Percentiles rank a stretch among this genome's conserved stretches.
These are phyloP conservation scores for Cryptoblepharus egeriae DNA, from an alignment of 2,797 vertebrate species.

Conservation along the genomic window DNA sequence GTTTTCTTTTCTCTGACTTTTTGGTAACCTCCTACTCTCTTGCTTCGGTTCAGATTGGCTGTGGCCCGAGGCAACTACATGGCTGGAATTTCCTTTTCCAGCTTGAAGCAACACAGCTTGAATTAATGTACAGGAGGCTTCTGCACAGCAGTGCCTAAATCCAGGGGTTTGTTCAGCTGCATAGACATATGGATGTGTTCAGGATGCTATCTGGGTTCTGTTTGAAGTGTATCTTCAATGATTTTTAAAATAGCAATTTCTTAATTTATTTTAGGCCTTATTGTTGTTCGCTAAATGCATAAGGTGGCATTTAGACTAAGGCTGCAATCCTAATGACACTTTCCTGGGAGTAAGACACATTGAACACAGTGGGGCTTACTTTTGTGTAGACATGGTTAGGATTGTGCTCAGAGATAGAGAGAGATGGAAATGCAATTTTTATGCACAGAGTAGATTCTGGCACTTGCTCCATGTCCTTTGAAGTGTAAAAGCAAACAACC, in stretches of 20 bases:
- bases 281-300: background rate
- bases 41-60: constrained; percentile 58
- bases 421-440: too few species aligned
- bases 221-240: background rate
- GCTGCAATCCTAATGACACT: too few species aligned
- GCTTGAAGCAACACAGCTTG: constrained; percentile 59
- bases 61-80: constrained; percentile 60
- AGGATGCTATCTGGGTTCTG: background rate
- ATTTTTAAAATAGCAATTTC: background rate
- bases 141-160: constrained; percentile 47
- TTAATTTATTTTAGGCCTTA: background rate
- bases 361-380: too few species aligned
- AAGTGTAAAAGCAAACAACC: background rate
- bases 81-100: constrained; percentile 69
- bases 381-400: too few species aligned
- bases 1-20: constrained; percentile 63
- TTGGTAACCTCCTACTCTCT: constrained; percentile 67
- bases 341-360: too few species aligned
- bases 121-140: constrained; percentile 50
- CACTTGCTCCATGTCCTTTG: background rate
- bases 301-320: background rate
- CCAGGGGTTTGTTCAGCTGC: constrained; percentile 64
- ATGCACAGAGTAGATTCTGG: too few species aligned
- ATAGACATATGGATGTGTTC: background rate
- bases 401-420: too few species aligned